Evolutionary conservation across 2,113 vertebrate genomes (phyloP).

Genomic region (Anguilla japonica): DNA sequence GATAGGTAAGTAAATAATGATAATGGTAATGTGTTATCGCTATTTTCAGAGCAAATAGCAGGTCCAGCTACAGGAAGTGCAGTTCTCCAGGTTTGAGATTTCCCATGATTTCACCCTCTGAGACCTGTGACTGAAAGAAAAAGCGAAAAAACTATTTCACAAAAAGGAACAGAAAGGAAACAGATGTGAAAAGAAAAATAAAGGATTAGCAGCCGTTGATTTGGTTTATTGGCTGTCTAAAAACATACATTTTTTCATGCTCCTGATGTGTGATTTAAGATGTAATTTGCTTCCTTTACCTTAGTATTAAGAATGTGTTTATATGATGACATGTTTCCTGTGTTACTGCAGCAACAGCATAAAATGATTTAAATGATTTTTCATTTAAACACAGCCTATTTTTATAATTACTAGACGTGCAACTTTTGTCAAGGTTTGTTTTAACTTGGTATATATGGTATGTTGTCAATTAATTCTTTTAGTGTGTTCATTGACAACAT

Average conservation of each 20-base stretch:
- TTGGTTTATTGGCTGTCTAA: not conserved
- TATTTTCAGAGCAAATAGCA: constrained; percentile 6
- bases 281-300: not conserved
- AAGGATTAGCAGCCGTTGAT: not conserved
- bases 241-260: not conserved
- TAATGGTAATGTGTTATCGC: not conserved
- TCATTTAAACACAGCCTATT: too few relatives aligned
- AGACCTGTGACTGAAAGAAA: not conserved
- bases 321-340: not conserved
- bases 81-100: not conserved
- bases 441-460: too few relatives aligned
- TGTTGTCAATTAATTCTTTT: too few relatives aligned
- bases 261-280: not conserved
- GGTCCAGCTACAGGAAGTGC: not conserved
- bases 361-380: too few relatives aligned
- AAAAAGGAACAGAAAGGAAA: not conserved
- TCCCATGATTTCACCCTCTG: constrained; percentile 5
- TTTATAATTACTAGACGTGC: too few relatives aligned
- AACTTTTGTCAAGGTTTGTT: too few relatives aligned
- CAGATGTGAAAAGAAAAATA: constrained; percentile 1
- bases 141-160: not conserved
- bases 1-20: not conserved
- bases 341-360: not conserved
- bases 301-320: not conserved
- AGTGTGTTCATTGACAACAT: not conserved